Conservation (phyloP, 2,888 invertebrate species). For the Ichneumoninae sp. region DNA sequence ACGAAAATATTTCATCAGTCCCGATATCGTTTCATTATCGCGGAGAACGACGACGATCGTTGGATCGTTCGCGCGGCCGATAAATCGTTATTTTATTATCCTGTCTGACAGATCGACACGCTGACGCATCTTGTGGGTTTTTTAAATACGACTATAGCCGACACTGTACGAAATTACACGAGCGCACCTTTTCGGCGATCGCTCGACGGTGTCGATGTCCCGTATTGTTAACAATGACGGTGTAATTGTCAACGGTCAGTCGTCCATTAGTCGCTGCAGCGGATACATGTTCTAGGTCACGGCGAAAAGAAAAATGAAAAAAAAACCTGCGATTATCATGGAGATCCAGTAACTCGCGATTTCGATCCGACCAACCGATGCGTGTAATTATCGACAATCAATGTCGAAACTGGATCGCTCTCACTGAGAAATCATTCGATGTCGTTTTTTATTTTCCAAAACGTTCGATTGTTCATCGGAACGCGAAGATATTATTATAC, state of each 20-base stretch:
- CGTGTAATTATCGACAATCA: constrained; percentile 51
- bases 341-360: constrained; percentile 17
- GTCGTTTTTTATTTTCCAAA: constrained; percentile 24
- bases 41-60: not conserved
- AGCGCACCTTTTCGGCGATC: not conserved
- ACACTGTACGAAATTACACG: constrained; percentile 3
- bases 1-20: constrained; percentile 22
- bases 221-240: not conserved
- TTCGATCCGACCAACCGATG: constrained; percentile 44
- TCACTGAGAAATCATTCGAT: constrained; percentile 31
- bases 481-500: constrained; percentile 33
- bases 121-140: constrained; percentile 29
- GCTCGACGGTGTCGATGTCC: not conserved
- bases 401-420: constrained; percentile 30
- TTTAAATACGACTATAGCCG: constrained; percentile 29
- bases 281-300: constrained; percentile 15
- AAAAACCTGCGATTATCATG: constrained; percentile 15
- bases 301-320: not conserved
- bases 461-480: constrained; percentile 37
- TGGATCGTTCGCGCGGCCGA: not conserved
- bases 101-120: constrained; percentile 55
- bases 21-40: constrained; percentile 23
- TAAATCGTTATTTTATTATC: constrained; percentile 43
- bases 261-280: not conserved
- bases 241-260: not conserved